phyloP scores from a whole-genome alignment of 2,888 invertebrate genomes.

The Athetis lepigone region DNA sequence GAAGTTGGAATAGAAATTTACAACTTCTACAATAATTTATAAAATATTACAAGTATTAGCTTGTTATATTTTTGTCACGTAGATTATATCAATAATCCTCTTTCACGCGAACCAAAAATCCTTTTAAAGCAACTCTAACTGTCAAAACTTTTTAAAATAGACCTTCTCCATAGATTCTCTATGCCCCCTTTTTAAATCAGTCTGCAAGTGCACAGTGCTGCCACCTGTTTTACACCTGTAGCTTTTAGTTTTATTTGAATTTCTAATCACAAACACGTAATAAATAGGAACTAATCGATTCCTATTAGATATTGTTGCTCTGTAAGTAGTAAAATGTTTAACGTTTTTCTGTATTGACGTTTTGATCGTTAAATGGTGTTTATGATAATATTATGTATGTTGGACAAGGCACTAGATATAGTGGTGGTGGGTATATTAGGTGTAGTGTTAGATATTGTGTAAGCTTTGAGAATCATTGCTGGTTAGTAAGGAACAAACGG shows the following conservation, averaged over 20 bases:
- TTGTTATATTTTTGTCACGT: too few species aligned
- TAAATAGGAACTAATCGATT: slow-evolving; percentile 43
- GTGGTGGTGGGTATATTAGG: too few species aligned
- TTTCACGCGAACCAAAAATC: too few species aligned
- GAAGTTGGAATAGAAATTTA: background rate
- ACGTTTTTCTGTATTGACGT: slow-evolving; percentile 22
- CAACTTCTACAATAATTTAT: too few species aligned
- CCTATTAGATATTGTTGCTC: slow-evolving; percentile 26
- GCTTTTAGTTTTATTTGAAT: slow-evolving; percentile 25
- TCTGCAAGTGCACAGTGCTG: slow-evolving; percentile 7
- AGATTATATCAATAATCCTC: too few species aligned
- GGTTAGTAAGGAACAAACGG: background rate
- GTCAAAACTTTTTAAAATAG: background rate
- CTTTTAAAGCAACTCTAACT: too few species aligned
- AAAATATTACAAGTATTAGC: too few species aligned
- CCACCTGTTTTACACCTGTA: slow-evolving; percentile 50
- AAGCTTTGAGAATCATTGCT: too few species aligned
- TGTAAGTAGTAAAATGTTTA: slow-evolving; percentile 1
- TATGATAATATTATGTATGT: slow-evolving; percentile 11
- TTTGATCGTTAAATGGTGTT: slow-evolving; percentile 1
- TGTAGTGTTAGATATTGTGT: too few species aligned
- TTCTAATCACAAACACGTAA: slow-evolving; percentile 24
- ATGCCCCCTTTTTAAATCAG: slow-evolving; percentile 38
- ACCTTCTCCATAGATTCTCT: background rate
- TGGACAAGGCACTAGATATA: background rate